Conservation (phyloP, 1,140 invertebrate genomes). For the Bombus confusus region DNA sequence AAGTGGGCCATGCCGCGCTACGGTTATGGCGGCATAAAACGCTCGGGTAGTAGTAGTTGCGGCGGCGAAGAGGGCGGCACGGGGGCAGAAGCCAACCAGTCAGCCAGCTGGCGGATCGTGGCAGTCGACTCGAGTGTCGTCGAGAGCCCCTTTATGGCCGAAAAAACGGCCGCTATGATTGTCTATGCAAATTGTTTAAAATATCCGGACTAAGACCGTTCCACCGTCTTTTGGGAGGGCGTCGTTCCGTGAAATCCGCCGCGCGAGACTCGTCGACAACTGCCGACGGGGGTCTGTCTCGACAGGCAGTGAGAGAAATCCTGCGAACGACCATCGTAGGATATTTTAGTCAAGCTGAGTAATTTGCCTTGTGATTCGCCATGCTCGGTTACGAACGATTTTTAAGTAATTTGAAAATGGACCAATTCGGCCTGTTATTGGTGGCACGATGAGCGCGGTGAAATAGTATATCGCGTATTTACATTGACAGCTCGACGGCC, state of each 20-base stretch:
- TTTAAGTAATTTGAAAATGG: too few relatives aligned
- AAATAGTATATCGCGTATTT: too few relatives aligned
- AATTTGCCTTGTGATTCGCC: not conserved
- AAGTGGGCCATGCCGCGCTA: conserved; percentile 82
- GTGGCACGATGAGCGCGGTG: too few relatives aligned
- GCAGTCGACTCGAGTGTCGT: conserved; percentile 65
- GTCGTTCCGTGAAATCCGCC: conserved; percentile 49
- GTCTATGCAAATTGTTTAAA: conserved; percentile 83
- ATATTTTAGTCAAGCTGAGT: not conserved
- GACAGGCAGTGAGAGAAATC: not conserved
- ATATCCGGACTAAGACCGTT: conserved; percentile 72
- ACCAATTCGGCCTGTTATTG: too few relatives aligned
- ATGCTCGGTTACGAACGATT: not conserved
- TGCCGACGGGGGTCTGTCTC: too few relatives aligned
- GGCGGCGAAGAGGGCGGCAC: conserved; percentile 46
- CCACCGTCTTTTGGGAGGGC: conserved; percentile 35
- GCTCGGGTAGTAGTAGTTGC: conserved; percentile 65
- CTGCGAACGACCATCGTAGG: not conserved
- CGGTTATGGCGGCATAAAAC: conserved; percentile 82
- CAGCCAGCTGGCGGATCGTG: conserved; percentile 58
- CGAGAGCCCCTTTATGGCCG: conserved; percentile 77
- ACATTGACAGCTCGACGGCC: too few relatives aligned
- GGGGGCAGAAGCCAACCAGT: conserved; percentile 29
- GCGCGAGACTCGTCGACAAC: conserved; percentile 13
- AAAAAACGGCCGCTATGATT: conserved; percentile 82